Evolutionary conservation across 2,113 vertebrate genomes (phyloP), one percentile per base, ranked within the genome.

Genomic region (Leucosticte australis): DNA sequence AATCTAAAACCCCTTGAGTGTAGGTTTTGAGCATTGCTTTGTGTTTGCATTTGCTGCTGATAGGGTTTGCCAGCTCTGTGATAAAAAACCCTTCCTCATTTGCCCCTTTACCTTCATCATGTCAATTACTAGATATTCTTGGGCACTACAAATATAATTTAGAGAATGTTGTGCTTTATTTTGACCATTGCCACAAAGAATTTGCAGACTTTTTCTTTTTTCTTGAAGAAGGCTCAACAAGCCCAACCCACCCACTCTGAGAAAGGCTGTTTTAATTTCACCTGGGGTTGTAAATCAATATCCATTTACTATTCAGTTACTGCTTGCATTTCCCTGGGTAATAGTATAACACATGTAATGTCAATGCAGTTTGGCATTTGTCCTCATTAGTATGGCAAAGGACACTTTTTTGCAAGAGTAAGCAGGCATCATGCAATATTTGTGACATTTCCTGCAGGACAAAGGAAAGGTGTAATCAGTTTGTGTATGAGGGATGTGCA

Each of bases 201-300:
- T 89, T 95, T 94, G 67, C 60, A 94, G 41, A 44, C 39, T 23
- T 91, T 92, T 80, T 68, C 37, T 89, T 73, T 28, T 89, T 74
- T 59, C 37, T 79, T 55, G 15, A 50, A 53, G 71, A 39, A 67
- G 56, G 81, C 68, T 86, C 89, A 91, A 93, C 94, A 76, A 67
- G 56, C 70, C 59, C 39, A 26, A 39, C 63, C 83, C 68, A 87
- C 57, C 65, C 78, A 80, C 75, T 18, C 83, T 47, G 46, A 87
- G 80, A 93, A 77, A 82, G 96, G 82, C 95, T 93, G 49, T 79
- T 97, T 95, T 94, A 93, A 95, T 98, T 97, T 97, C 96, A 97
- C 93, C 69, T 97, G 94, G 96, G 96, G 87, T 96, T 70, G 15
- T 97, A 96, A 98, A 97, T 98, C 97, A 89, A 98, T 98, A 96